Evolutionary conservation across 2,888 invertebrate species (phyloP).

Genomic region (Hemithea aestivaria): DNA sequence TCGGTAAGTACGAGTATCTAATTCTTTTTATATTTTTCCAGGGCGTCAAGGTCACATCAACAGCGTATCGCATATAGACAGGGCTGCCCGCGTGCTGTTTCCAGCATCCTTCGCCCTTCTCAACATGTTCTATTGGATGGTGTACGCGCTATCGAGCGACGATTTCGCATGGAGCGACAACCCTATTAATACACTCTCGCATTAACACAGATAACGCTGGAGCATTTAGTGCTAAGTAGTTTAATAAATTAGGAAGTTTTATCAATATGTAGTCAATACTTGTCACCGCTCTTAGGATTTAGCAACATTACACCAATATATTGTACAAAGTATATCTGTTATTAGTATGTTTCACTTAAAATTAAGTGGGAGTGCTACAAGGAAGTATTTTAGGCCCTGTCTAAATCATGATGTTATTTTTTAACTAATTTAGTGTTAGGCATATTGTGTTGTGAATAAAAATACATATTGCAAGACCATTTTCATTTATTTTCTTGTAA

Average conservation of each 20-base stretch:
- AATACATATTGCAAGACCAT: slow-evolving; percentile 21
- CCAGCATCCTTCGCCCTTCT: slow-evolving; percentile 92
- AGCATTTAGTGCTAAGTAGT: no score
- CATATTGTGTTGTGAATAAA: slow-evolving; percentile 7
- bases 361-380: no score
- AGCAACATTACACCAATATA: no score
- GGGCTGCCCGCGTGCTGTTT: slow-evolving; percentile 88
- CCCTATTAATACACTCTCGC: slow-evolving; percentile 77
- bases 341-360: no score
- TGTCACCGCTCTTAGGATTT: no score
- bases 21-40: slow-evolving; percentile 38
- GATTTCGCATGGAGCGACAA: slow-evolving; percentile 87
- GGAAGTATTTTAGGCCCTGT: no score
- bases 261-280: no score
- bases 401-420: no score
- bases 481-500: slow-evolving; percentile 25
- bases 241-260: no score
- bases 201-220: no score
- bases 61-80: slow-evolving; percentile 92
- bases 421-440: not conserved
- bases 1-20: no score
- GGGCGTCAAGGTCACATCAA: slow-evolving; percentile 84
- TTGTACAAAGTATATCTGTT: no score
- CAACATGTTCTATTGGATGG: slow-evolving; percentile 94
- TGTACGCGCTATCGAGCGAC: slow-evolving; percentile 88